phyloP scores from a whole-genome alignment of 1,140 invertebrate genomes.

The Helicorthomorpha holstii region DNA sequence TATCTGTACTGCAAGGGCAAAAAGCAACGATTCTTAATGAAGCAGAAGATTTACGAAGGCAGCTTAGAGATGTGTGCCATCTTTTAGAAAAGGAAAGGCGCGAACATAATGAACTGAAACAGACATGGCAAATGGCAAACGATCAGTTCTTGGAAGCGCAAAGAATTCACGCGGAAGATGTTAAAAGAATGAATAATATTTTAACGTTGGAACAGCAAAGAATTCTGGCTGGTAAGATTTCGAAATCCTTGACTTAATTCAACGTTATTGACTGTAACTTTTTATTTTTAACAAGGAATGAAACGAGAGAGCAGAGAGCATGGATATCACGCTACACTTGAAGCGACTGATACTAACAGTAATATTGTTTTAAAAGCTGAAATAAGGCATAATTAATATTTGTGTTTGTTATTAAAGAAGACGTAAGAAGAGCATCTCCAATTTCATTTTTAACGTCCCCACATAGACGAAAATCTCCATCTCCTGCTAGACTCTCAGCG shows the following conservation, averaged over 20 bases:
- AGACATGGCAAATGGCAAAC: conserved; percentile 36
- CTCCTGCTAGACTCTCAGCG: background rate
- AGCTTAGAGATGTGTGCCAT: conserved; percentile 27
- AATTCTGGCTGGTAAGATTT: conserved; percentile 18
- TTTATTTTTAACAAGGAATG: background rate
- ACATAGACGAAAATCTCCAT: background rate
- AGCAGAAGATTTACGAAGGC: conserved; percentile 24
- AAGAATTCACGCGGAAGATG: conserved; percentile 30
- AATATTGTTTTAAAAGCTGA: too few species aligned
- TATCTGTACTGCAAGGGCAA: conserved; percentile 34
- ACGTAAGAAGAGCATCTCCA: background rate
- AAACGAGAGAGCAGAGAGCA: background rate
- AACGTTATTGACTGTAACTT: background rate
- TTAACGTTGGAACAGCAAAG: conserved; percentile 27
- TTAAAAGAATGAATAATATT: conserved; percentile 27
- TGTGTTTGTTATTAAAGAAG: too few species aligned
- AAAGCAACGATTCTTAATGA: conserved; percentile 33
- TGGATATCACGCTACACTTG: background rate
- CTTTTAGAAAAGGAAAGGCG: conserved; percentile 29
- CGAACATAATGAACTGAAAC: conserved; percentile 28
- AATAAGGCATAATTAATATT: too few species aligned
- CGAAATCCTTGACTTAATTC: background rate
- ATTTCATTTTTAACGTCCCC: background rate
- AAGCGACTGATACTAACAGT: too few species aligned
- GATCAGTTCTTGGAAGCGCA: conserved; percentile 36